Conservation (phyloP, 2,113 vertebrate genomes). For the Phalacrocorax pelagicus region DNA sequence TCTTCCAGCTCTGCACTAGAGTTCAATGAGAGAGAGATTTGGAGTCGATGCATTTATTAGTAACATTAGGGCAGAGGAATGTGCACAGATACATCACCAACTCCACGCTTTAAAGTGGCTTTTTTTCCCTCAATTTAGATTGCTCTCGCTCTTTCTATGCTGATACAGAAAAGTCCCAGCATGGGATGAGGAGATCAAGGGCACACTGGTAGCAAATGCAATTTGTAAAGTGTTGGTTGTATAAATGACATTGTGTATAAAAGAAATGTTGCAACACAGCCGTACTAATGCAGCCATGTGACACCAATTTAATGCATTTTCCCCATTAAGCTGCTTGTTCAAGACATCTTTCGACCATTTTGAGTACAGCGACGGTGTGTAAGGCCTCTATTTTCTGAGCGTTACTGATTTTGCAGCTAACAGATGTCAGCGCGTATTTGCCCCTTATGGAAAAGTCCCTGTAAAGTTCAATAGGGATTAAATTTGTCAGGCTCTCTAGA, state of each 20-base stretch:
- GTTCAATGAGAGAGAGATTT: neutral
- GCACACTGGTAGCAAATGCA: conserved; percentile 10
- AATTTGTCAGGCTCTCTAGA: conserved; percentile 63
- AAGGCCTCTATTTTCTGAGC: conserved; percentile 53
- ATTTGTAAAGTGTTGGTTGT: conserved; percentile 36
- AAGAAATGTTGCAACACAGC: conserved; percentile 56
- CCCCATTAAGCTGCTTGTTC: conserved; percentile 66
- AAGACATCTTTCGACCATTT: conserved; percentile 53
- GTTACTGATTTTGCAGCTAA: conserved; percentile 63
- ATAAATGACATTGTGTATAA: conserved; percentile 39
- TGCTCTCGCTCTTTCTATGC: neutral
- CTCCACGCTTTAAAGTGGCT: neutral
- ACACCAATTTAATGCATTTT: conserved; percentile 67
- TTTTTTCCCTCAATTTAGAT: neutral
- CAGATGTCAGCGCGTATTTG: conserved; percentile 63
- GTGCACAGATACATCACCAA: neutral
- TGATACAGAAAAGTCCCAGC: conserved; percentile 32
- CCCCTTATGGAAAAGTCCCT: conserved; percentile 58
- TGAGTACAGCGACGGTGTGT: conserved; percentile 33
- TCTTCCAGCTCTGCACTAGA: neutral
- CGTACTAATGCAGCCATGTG: conserved; percentile 53
- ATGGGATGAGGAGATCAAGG: conserved; percentile 61
- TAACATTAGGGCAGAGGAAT: conserved; percentile 4
- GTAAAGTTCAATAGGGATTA: conserved; percentile 64
- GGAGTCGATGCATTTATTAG: conserved; percentile 30